These are phyloP conservation scores for Danio choprae DNA, from an alignment of 2,797 vertebrate species.

Conservation along the genomic window DNA sequence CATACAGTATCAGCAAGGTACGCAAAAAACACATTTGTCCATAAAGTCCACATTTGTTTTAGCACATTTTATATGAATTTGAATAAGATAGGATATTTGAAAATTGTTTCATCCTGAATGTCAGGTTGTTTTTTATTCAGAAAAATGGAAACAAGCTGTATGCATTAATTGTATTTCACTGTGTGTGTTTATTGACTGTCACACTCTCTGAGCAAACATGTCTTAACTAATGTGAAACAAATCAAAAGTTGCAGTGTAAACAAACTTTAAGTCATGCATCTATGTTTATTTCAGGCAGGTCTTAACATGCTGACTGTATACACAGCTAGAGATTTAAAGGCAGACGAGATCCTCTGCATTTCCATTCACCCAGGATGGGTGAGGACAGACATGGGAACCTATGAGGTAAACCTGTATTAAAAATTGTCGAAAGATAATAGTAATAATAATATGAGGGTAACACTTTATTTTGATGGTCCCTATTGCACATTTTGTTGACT, in stretches of 20 bases:
- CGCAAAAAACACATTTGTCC: not conserved
- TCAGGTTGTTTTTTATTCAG: too few species aligned
- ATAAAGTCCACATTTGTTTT: too few species aligned
- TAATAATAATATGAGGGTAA: too few species aligned
- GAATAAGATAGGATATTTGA: too few species aligned
- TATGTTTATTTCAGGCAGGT: slow-evolving; percentile 39
- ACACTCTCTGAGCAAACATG: not conserved
- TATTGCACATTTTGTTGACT: too few species aligned
- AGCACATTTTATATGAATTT: not conserved
- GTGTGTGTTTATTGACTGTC: not conserved
- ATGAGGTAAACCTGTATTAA: slow-evolving; percentile 35
- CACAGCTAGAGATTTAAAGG: slow-evolving; percentile 56
- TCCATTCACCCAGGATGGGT: slow-evolving; percentile 67
- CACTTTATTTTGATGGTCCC: too few species aligned
- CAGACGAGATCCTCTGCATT: slow-evolving; percentile 66
- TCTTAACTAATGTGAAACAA: not conserved
- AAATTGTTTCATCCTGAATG: too few species aligned
- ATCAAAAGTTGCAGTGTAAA: not conserved
- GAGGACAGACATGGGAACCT: slow-evolving; percentile 67
- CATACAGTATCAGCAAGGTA: slow-evolving; percentile 78
- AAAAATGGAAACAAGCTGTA: too few species aligned
- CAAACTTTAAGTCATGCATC: not conserved
- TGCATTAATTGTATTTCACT: too few species aligned
- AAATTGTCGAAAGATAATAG: not conserved
- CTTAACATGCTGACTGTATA: slow-evolving; percentile 67